Evolutionary conservation across 2,888 invertebrate species (phyloP).

Genomic region (Prosopocoilus inquinatus): DNA sequence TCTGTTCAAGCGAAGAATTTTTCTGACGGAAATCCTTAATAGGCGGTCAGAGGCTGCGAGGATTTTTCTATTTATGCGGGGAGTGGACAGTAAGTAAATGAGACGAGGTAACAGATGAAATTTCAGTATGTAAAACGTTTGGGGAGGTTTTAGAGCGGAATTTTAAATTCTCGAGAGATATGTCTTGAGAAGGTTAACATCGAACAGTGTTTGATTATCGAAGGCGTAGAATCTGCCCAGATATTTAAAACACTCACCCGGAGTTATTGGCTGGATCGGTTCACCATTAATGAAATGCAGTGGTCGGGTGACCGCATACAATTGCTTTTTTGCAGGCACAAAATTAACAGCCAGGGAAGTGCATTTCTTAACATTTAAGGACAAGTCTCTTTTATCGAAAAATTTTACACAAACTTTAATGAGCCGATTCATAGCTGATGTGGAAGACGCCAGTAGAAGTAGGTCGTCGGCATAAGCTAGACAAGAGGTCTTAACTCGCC

Average conservation of each 20-base stretch:
- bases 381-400: too few relatives aligned
- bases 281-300: background rate
- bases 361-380: too few relatives aligned
- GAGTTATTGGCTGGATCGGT: background rate
- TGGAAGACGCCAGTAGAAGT: too few relatives aligned
- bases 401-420: too few relatives aligned
- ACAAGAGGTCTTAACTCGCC: too few relatives aligned
- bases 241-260: background rate
- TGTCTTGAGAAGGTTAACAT: background rate
- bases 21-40: slow-evolving; percentile 18
- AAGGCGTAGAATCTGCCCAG: slow-evolving; percentile 3
- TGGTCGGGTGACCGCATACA: background rate
- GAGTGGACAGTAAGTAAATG: slow-evolving; percentile 5
- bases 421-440: too few relatives aligned
- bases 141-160: slow-evolving; percentile 14
- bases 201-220: slow-evolving; percentile 4
- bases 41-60: slow-evolving; percentile 12
- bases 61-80: slow-evolving; percentile 9
- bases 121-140: slow-evolving; percentile 11
- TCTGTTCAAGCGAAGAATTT: slow-evolving; percentile 54
- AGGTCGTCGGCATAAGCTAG: too few relatives aligned
- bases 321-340: too few relatives aligned
- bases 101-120: too few relatives aligned
- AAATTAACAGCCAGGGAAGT: too few relatives aligned
- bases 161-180: background rate